Conservation (phyloP, 2,113 vertebrate species). For the Tiliqua scincoides region DNA sequence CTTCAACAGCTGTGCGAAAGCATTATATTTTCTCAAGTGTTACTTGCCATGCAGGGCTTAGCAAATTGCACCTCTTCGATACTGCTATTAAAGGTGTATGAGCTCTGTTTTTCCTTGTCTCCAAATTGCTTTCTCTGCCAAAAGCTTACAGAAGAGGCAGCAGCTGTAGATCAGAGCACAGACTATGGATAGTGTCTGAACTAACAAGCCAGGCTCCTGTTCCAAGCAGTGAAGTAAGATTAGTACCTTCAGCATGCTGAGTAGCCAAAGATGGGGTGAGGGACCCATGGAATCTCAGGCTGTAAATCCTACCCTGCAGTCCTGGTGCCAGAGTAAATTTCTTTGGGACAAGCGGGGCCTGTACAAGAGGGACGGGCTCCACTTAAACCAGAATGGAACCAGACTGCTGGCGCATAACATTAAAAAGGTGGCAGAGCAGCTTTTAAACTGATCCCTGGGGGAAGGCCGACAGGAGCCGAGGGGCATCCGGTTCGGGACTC, state of each 20-base stretch:
- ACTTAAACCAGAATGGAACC: no score
- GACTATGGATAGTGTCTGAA: background rate
- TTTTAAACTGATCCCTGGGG: no score
- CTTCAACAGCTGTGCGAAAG: background rate
- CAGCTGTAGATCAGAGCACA: background rate
- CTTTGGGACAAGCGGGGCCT: no score
- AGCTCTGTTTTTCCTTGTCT: background rate
- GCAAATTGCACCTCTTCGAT: background rate
- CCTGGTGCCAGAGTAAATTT: background rate
- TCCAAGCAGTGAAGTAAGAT: background rate
- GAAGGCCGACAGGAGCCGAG: no score
- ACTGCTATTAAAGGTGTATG: background rate
- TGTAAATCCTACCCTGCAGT: background rate
- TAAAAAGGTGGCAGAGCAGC: no score
- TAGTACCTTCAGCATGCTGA: background rate
- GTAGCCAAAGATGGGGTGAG: background rate
- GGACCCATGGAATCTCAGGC: background rate
- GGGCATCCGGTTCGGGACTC: no score
- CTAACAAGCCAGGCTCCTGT: background rate
- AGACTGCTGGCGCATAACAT: no score
- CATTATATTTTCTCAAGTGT: background rate
- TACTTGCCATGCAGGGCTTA: background rate
- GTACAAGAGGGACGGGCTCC: no score
- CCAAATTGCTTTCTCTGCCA: background rate
- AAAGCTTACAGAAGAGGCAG: background rate